A percentile compares a stretch with the other conserved stretches of the same genome.
Conservation (phyloP, 2,113 vertebrate genomes). For the Polypterus bichir region DNA sequence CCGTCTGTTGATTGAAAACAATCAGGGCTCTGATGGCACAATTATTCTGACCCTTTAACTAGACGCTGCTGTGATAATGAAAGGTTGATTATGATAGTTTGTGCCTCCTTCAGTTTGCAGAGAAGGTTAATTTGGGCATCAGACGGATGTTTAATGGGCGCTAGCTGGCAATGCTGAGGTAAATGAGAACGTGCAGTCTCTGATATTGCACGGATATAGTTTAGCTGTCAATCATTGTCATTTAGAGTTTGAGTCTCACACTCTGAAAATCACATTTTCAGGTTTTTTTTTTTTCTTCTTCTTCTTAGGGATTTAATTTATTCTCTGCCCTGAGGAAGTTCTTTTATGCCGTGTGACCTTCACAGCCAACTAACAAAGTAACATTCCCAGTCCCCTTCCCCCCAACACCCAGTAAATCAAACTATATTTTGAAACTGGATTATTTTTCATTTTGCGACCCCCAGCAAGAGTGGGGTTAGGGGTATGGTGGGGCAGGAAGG, state of each 20-base stretch:
- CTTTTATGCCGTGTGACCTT: slow-evolving; percentile 94
- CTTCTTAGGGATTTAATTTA: slow-evolving; percentile 91
- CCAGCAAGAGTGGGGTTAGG: no score
- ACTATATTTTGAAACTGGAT: slow-evolving; percentile 31
- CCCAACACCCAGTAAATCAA: slow-evolving; percentile 11
- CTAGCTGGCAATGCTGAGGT: slow-evolving; percentile 74
- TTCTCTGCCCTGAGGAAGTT: slow-evolving; percentile 97
- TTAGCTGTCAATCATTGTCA: slow-evolving; percentile 96
- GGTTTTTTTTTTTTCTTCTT: slow-evolving; percentile 56
- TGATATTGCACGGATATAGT: slow-evolving; percentile 83
- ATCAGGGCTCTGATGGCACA: slow-evolving; percentile 99
- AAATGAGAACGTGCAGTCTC: slow-evolving; percentile 73
- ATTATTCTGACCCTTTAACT: slow-evolving; percentile 99
- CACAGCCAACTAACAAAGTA: slow-evolving; percentile 62
- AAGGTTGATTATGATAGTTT: slow-evolving; percentile 99
- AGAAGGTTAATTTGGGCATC: slow-evolving; percentile 99
- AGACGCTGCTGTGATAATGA: slow-evolving; percentile 98
- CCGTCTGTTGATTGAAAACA: slow-evolving; percentile 99
- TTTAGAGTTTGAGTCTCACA: slow-evolving; percentile 82
- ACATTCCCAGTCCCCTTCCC: slow-evolving; percentile 55
- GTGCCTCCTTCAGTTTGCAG: slow-evolving; percentile 97
- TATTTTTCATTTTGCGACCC: slow-evolving; percentile 48
- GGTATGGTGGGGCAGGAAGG: not conserved
- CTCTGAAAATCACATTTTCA: slow-evolving; percentile 97
- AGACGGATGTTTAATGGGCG: slow-evolving; percentile 90